These are phyloP conservation scores for Oophaga pumilio DNA, from an alignment of 2,113 vertebrate species.

Conservation along the genomic window DNA sequence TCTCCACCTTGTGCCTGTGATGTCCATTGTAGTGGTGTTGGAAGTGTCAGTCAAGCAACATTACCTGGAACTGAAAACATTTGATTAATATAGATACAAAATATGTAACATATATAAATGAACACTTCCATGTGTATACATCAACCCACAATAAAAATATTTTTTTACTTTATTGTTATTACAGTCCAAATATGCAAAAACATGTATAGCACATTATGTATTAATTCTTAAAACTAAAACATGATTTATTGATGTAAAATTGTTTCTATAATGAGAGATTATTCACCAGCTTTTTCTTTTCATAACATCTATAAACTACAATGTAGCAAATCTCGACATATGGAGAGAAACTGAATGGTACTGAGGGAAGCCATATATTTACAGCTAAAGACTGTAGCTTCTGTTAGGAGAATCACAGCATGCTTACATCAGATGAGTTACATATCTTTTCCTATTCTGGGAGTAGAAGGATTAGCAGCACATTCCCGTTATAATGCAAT, in stretches of 20 bases:
- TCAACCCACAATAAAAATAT: not conserved
- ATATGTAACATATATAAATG: not conserved
- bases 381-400: constrained; percentile 58
- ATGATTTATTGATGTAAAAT: not conserved
- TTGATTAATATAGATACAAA: not conserved
- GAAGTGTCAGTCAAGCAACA: not conserved
- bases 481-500: constrained; percentile 57
- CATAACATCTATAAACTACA: not conserved
- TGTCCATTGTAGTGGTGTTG: not conserved
- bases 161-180: not conserved
- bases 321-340: constrained; percentile 5
- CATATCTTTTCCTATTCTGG: constrained; percentile 61
- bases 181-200: not conserved
- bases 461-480: constrained; percentile 60
- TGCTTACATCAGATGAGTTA: constrained; percentile 60
- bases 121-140: not conserved
- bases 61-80: not conserved
- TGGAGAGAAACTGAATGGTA: constrained; percentile 38
- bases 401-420: constrained; percentile 55
- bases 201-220: not conserved
- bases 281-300: not conserved
- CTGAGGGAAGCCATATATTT: constrained; percentile 53
- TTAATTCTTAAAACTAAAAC: constrained; percentile 1
- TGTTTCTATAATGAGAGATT: not conserved
- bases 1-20: not conserved